phyloP scores from a whole-genome alignment of 1,140 invertebrate species.

The Hypsibius dujardini region DNA sequence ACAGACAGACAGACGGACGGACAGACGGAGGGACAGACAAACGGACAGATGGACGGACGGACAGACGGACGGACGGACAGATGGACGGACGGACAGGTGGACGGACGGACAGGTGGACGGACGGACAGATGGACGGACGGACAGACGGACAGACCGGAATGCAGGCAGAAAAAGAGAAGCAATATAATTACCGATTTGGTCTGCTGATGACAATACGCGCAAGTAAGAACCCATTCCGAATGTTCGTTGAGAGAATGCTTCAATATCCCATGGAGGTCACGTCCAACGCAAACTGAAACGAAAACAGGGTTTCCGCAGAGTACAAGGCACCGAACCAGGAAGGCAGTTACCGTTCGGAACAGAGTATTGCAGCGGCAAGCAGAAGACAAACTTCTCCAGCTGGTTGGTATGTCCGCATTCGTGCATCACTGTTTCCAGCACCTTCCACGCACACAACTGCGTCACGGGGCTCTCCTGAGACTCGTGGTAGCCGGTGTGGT shows the following conservation, averaged over 20 bases:
- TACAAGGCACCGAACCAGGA: not conserved
- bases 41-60: too few species aligned
- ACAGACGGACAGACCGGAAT: too few species aligned
- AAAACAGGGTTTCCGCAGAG: not conserved
- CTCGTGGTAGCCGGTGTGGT: not conserved
- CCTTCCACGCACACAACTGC: not conserved
- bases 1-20: too few species aligned
- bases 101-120: too few species aligned
- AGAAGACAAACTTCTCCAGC: not conserved
- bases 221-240: conserved; percentile 2
- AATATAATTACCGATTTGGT: not conserved
- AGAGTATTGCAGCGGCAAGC: not conserved
- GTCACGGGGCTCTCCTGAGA: not conserved
- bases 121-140: too few species aligned
- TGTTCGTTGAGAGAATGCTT: not conserved
- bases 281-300: not conserved
- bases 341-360: not conserved
- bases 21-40: too few species aligned
- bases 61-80: too few species aligned
- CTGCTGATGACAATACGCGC: not conserved
- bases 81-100: too few species aligned
- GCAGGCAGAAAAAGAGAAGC: too few species aligned
- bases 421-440: not conserved
- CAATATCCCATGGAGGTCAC: not conserved
- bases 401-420: not conserved